Evolutionary conservation across 2,113 vertebrate species (phyloP), one percentile per base, ranked within the genome.

Genomic region (Amia ocellicauda): DNA sequence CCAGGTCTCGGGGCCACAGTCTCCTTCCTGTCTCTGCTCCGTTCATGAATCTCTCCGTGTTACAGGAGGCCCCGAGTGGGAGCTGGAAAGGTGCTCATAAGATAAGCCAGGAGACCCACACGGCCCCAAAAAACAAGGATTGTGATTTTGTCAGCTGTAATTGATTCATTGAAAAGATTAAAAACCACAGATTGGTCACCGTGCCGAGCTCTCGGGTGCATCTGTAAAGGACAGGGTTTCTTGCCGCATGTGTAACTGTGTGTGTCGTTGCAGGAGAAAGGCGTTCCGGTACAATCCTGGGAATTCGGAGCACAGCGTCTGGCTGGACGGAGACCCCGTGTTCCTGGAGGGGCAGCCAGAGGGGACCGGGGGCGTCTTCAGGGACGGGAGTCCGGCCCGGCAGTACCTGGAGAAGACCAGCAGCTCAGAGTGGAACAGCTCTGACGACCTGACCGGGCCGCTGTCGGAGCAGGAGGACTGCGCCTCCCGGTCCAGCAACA

Each of bases 401-500:
- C 64, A 65, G 2, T 68, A 69, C 68, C 66, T 80, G 2, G 68
- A 71, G 23, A 86, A 86, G 70, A 84, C 82, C 56, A 87, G 83
- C 77, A 88, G 82, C 24, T 86, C 83, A 0, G 85, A 87, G 65
- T 86, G 84, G 80, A 86, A 84, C 80, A 87, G 83, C 69, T 87
- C 84, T 0, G 83, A 90, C n/a, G 83, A 86, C 66, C 81, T 83
- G 0, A 22, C 70, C 0, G 77, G 81, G 10, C 80, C 78, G 4
- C 69, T 82, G 58, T 82, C 82, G 2, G 84, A 88, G 64, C 83
- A 74, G 29, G 83, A 87, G 26, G 84, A 85, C 13, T 40, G 62
- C 50, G 67, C 85, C 24, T 86, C 85, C 69, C 80, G 81, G 63
- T 84, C 84, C 60, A 73, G 81, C 77, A 84, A 80, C 1, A 24